phyloP scores from a whole-genome alignment of 2,113 vertebrate species.

The Athene cunicularia region DNA sequence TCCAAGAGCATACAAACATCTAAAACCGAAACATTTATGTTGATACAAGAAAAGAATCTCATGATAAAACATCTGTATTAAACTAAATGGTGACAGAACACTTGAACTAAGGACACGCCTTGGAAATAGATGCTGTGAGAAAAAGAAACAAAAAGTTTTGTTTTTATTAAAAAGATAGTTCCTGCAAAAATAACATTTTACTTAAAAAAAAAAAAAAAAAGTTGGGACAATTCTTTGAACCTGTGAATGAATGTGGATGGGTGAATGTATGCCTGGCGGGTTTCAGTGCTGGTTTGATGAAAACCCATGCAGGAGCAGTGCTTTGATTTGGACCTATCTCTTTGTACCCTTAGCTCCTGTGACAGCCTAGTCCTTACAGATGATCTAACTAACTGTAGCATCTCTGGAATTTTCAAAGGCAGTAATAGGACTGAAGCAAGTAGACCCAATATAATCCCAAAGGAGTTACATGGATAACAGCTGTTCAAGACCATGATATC shows the following conservation, averaged over 20 bases:
- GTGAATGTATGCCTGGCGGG: background rate
- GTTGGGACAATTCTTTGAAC: background rate
- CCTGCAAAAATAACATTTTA: slow-evolving; percentile 5
- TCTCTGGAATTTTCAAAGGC: background rate
- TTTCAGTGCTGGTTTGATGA: background rate
- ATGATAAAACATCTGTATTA: background rate
- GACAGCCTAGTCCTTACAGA: background rate
- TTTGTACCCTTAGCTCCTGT: background rate
- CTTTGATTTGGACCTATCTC: background rate
- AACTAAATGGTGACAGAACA: background rate
- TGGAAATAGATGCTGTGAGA: background rate
- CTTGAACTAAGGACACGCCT: background rate
- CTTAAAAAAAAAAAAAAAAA: background rate
- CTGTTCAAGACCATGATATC: background rate
- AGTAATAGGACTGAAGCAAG: background rate
- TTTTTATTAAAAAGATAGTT: background rate
- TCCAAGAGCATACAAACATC: background rate
- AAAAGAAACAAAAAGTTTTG: background rate
- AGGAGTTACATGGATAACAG: accelerated
- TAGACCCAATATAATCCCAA: background rate
- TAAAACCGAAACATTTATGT: background rate
- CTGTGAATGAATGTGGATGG: background rate
- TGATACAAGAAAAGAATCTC: background rate
- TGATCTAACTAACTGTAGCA: background rate
- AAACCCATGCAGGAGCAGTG: background rate